A percentile compares a stretch with the other conserved stretches of the same genome.
These are phyloP conservation scores for Clarias magur DNA, from an alignment of 2,113 vertebrate species.

Conservation along the genomic window DNA sequence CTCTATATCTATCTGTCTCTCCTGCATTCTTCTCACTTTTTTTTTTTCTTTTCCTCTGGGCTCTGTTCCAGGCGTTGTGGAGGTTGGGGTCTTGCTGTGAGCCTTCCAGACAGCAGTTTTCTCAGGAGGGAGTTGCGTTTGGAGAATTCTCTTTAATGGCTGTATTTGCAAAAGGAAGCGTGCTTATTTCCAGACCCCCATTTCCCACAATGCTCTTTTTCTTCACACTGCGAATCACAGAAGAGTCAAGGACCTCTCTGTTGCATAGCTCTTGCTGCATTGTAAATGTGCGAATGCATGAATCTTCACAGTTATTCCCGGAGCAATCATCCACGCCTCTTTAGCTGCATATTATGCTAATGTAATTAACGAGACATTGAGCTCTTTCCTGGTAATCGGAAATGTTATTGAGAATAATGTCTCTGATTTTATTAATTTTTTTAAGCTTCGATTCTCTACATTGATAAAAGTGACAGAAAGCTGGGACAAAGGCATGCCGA, in stretches of 20 bases:
- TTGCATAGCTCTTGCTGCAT: slow-evolving; percentile 8
- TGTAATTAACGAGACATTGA: slow-evolving; percentile 37
- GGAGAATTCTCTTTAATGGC: slow-evolving; percentile 41
- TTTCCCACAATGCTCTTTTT: slow-evolving; percentile 45
- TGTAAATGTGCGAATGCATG: slow-evolving; percentile 4
- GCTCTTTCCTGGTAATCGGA: slow-evolving; percentile 8
- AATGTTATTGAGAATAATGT: slow-evolving; percentile 12
- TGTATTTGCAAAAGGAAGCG: slow-evolving; percentile 51
- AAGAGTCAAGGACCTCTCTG: slow-evolving; percentile 13
- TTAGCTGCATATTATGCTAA: slow-evolving; percentile 43
- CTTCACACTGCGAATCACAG: slow-evolving; percentile 22
- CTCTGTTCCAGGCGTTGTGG: slow-evolving; percentile 29
- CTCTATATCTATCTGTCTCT: slow-evolving; percentile 14
- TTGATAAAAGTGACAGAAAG: background rate
- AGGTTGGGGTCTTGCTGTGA: slow-evolving; percentile 15
- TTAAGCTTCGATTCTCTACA: background rate
- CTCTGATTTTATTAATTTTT: background rate
- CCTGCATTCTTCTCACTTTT: background rate
- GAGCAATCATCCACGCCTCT: slow-evolving; percentile 22
- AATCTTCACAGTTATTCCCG: slow-evolving; percentile 6
- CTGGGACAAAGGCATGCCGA: background rate
- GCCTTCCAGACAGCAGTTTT: slow-evolving; percentile 32
- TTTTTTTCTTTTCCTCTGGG: slow-evolving; percentile 9
- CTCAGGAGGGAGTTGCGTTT: slow-evolving; percentile 25
- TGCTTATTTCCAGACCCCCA: slow-evolving; percentile 46